Base-by-base conservation (phyloP, 2,113 vertebrate genomes). In the Atractosteus spatula region DNA sequence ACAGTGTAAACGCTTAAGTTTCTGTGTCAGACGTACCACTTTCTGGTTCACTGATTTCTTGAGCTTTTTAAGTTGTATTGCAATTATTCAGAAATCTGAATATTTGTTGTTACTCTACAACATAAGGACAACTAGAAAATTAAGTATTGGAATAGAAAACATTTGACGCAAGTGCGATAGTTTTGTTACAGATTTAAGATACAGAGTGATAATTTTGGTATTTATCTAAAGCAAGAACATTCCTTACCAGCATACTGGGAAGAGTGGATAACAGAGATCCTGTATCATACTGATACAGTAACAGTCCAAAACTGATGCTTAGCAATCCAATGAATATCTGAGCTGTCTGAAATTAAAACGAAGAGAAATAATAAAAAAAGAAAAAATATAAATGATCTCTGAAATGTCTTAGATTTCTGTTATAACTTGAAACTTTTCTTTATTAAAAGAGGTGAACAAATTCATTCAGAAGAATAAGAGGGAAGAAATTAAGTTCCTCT, bases 241-340 rank as follows among this genome's bases (percentile, higher is more conserved):
- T 3, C 4, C 75, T 87, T 80, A 92, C 91, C 87, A 89, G 6
- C 59, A 78, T 1, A 72, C 79, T 79, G 8, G 82, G 79, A 1
- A 85, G 0, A 55, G 73, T 77, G 68, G 41, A 67, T 0, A 12
- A 0, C 1, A 44, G 3, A 41, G 29, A 42, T 0, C 0, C 0
- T 0, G 0, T 0, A 2, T 0, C 0, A 0, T 0, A 0, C 0
- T 0, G 0, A 3, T 2, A 8, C 47, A 47, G 0, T n/a, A 72
- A 3, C 47, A 85, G 3, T 3, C 83, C 77, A 0, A 92, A 77
- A 68, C 43, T 41, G 11, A 85, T 1, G 66, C 89, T n/a, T 47
- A 89, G 84, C 16, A 90, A 62, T 11, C 87, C 87, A 55, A 70
- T 55, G 7, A 81, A 73, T 44, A 78, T 70, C 71, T 92, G 91